Evolutionary conservation across 2,888 invertebrate genomes (phyloP).

Genomic region (Silvanus unidentatus): DNA sequence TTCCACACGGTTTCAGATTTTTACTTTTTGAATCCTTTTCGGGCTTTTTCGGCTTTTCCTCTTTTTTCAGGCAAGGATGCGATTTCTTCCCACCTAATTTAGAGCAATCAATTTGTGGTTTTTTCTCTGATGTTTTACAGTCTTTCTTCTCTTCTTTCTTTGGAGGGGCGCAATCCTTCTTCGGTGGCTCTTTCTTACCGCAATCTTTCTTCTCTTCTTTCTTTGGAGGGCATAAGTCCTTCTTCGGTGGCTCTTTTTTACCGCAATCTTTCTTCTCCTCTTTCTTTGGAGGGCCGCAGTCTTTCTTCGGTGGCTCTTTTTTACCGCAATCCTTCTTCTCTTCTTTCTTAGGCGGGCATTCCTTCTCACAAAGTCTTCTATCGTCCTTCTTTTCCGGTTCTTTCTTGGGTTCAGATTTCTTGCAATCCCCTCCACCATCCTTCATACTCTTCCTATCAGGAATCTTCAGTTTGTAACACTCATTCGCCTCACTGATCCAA

Average conservation of each 20-base stretch:
- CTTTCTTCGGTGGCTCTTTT: constrained; percentile 2
- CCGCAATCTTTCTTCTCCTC: not conserved
- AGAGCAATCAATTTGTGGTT: constrained; percentile 7
- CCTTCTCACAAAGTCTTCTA: too few relatives aligned
- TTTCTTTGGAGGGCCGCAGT: not conserved
- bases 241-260: not conserved
- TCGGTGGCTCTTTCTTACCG: not conserved
- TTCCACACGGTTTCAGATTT: not conserved
- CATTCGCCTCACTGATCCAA: constrained; percentile 3
- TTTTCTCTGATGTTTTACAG: constrained; percentile 4
- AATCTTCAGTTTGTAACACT: constrained; percentile 2
- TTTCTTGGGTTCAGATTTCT: not conserved
- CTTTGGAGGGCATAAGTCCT: constrained; percentile 9
- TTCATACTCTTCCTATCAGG: not conserved
- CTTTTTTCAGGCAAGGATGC: not conserved
- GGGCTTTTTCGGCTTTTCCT: not conserved
- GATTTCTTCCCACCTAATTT: constrained; percentile 8
- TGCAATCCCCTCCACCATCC: not conserved
- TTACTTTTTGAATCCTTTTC: not conserved
- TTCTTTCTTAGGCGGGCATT: not conserved
- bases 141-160: constrained; percentile 5
- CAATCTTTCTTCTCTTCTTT: constrained; percentile 4
- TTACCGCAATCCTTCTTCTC: not conserved
- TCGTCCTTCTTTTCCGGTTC: not conserved
- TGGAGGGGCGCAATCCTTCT: constrained; percentile 13